Evolutionary conservation across 2,113 vertebrate genomes (phyloP), one percentile per base, ranked within the genome.

Genomic region (Toxostoma redivivum): DNA sequence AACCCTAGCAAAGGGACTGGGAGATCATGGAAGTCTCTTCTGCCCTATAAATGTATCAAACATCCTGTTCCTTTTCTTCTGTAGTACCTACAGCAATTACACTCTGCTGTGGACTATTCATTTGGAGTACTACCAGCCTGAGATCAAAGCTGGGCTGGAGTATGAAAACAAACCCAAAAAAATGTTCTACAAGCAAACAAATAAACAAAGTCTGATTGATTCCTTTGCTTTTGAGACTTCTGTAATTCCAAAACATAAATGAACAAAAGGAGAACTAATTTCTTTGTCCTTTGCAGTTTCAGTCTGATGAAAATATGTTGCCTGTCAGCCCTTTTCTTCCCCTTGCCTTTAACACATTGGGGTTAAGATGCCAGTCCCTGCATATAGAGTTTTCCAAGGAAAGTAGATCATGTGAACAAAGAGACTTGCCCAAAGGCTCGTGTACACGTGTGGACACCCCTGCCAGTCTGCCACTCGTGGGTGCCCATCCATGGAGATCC

Each of bases 121-220:
- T 78, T 92, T 82, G 92, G 81, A 71, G 33, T 86, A 30, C 96
- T 93, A 94, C 89, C 89, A 96, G 80, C 87, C 85, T 87, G 87
- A 85, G 76, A 95, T 96, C 89, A 62, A 95, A 97, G 85, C 79
- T n/a, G 77, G 45, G 54, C 76, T 87, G 69, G 33, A 61, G 42
- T 71, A 90, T 77, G 89, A 85, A 95, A 96, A 82, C 73, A 94
- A 89, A 77, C 45, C 77, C 48, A 30, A 81, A 83, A 93, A 94
- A 89, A 91, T 80, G 58, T 57, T 92, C 91, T 90, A 53, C 86
- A 86, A 90, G 81, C 86, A 96, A 97, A 90, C 88, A 96, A 95
- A 92, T 77, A 95, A 96, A 94, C 88, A 81, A 78, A 94, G 66
- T 23, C 56, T 81, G 90, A 74, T 84, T 70, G 90, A 95, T 94